A percentile compares a stretch with the other conserved stretches of the same genome.
phyloP scores from a whole-genome alignment of 2,888 invertebrate genomes.

The Zygaena filipendulae region DNA sequence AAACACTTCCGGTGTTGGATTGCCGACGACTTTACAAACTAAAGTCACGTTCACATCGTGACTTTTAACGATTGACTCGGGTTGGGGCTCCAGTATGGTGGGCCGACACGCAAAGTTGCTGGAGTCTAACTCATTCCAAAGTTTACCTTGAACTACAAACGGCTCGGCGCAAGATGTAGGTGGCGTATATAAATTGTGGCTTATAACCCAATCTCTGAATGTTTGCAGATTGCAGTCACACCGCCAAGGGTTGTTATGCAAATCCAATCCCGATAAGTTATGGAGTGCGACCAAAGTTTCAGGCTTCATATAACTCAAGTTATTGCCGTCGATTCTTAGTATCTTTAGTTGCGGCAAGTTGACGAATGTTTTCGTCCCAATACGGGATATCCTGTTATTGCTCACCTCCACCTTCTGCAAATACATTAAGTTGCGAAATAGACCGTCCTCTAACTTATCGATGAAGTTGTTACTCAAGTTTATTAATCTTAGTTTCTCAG shows the following conservation, averaged over 20 bases:
- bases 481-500: slow-evolving; percentile 77
- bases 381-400: slow-evolving; percentile 77
- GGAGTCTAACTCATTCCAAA: slow-evolving; percentile 79
- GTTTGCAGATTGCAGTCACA: slow-evolving; percentile 87
- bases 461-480: slow-evolving; percentile 82
- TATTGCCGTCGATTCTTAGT: slow-evolving; percentile 81
- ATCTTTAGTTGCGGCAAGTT: slow-evolving; percentile 75
- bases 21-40: slow-evolving; percentile 79
- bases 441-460: slow-evolving; percentile 75
- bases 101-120: slow-evolving; percentile 88
- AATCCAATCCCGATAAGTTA: slow-evolving; percentile 77
- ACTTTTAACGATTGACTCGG: slow-evolving; percentile 71
- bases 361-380: slow-evolving; percentile 77
- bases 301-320: slow-evolving; percentile 74
- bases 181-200: slow-evolving; percentile 78
- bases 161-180: slow-evolving; percentile 82
- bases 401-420: slow-evolving; percentile 83
- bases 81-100: slow-evolving; percentile 74
- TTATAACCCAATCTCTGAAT: slow-evolving; percentile 81
- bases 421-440: slow-evolving; percentile 79
- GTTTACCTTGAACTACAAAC: slow-evolving; percentile 70
- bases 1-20: slow-evolving; percentile 79
- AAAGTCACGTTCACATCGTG: slow-evolving; percentile 78
- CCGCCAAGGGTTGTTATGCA: slow-evolving; percentile 88
- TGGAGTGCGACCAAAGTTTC: slow-evolving; percentile 75